A percentile compares a stretch with the other conserved stretches of the same genome.
phyloP scores from a whole-genome alignment of 1,140 invertebrate genomes.

The Meloidogyne hapla region DNA sequence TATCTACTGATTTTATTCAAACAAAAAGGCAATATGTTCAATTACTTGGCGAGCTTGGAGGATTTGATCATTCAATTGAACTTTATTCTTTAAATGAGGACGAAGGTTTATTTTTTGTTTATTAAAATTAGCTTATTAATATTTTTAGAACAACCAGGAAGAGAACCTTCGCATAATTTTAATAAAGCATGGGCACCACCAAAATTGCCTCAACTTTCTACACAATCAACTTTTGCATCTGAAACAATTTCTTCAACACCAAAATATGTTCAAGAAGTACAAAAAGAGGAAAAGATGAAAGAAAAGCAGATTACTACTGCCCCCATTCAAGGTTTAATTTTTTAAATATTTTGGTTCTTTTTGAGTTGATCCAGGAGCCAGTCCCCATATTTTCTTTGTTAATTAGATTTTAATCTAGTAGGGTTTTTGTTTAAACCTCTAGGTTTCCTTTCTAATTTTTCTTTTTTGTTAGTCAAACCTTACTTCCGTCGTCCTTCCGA shows the following conservation, averaged over 20 bases:
- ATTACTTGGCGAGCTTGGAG: slow-evolving; percentile 45
- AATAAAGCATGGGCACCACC: not conserved
- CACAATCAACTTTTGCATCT: not conserved
- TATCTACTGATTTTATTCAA: slow-evolving; percentile 28
- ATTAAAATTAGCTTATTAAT: not conserved
- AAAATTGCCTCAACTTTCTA: not conserved
- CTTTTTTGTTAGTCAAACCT: no score
- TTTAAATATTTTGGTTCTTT: no score
- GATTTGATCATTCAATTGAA: slow-evolving; percentile 22
- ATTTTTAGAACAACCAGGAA: not conserved
- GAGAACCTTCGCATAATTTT: not conserved
- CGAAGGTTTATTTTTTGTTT: not conserved
- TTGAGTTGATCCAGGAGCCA: no score
- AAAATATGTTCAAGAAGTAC: not conserved
- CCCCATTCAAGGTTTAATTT: no score
- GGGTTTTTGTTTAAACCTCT: no score
- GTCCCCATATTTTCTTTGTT: no score
- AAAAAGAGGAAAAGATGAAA: not conserved
- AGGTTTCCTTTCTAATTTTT: no score
- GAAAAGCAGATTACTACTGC: not conserved
- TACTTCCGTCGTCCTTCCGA: no score
- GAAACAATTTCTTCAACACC: not conserved
- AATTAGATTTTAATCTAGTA: no score
- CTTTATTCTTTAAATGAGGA: not conserved
- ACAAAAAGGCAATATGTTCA: slow-evolving; percentile 41